Evolutionary conservation across 2,113 vertebrate species (phyloP).

Genomic region (Nymphicus hollandicus): DNA sequence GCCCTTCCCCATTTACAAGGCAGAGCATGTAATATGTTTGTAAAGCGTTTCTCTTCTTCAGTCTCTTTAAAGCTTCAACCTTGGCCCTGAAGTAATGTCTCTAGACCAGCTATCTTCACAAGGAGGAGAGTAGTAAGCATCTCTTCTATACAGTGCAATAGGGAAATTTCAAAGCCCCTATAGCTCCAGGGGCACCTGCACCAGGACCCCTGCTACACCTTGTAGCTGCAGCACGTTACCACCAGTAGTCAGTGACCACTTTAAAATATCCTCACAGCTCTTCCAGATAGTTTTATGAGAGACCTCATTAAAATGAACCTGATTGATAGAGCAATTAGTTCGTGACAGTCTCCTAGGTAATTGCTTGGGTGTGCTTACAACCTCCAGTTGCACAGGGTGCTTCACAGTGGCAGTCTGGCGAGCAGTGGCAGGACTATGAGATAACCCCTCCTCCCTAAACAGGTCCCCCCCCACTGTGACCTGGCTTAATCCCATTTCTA

Average conservation of each 20-base stretch:
- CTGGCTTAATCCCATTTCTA: background rate
- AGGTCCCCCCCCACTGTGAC: background rate
- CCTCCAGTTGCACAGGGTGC: background rate
- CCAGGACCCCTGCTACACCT: background rate
- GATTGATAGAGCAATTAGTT: background rate
- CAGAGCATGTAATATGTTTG: background rate
- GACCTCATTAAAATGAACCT: background rate
- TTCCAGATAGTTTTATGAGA: background rate
- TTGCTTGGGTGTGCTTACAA: background rate
- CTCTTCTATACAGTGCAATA: background rate
- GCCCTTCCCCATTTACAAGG: background rate
- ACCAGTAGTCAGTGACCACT: background rate
- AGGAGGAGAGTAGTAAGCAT: background rate
- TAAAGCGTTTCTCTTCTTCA: background rate
- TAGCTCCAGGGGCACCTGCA: background rate
- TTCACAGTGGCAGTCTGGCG: fast-evolving
- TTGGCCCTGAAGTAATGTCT: background rate
- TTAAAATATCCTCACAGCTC: background rate
- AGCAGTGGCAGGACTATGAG: background rate
- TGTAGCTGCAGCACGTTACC: background rate
- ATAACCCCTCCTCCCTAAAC: background rate
- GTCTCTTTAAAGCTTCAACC: background rate
- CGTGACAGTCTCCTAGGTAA: background rate
- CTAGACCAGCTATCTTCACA: background rate
- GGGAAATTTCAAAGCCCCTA: background rate